Conservation (phyloP, 2,113 vertebrate genomes). For the Pristiophorus japonicus region DNA sequence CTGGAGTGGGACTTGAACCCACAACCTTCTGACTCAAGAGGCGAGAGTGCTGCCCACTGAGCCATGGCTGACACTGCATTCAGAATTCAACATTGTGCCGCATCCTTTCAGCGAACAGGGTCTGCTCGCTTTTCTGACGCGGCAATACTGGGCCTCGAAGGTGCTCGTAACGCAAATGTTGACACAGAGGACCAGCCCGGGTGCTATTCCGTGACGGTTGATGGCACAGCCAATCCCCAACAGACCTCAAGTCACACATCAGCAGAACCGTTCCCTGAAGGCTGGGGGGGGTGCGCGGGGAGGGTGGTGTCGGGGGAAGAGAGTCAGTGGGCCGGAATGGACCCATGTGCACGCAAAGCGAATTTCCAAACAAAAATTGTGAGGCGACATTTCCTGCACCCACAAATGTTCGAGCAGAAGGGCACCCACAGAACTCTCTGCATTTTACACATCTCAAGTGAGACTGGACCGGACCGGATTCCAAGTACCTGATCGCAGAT, state of each 20-base stretch:
- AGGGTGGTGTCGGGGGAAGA: no score
- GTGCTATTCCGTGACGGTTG: not conserved
- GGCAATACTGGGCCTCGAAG: not conserved
- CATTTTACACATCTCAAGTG: no score
- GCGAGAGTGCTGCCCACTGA: no score
- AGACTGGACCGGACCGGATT: no score
- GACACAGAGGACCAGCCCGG: not conserved
- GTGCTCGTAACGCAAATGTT: not conserved
- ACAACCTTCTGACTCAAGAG: no score
- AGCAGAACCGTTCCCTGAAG: not conserved
- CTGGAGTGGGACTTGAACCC: no score
- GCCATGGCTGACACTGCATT: no score
- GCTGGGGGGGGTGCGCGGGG: no score
- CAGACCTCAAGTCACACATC: not conserved
- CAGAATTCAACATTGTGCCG: not conserved
- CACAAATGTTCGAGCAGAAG: not conserved
- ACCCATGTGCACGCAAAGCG: not conserved
- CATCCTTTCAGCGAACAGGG: no score
- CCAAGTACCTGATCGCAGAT: slow-evolving; percentile 85
- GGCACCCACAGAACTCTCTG: not conserved
- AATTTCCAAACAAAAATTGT: not conserved
- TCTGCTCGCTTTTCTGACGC: not conserved
- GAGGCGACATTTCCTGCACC: not conserved
- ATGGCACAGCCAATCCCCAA: not conserved
- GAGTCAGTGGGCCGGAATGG: not conserved